phyloP scores from a whole-genome alignment of 2,113 vertebrate genomes.

The Recurvirostra avosetta region DNA sequence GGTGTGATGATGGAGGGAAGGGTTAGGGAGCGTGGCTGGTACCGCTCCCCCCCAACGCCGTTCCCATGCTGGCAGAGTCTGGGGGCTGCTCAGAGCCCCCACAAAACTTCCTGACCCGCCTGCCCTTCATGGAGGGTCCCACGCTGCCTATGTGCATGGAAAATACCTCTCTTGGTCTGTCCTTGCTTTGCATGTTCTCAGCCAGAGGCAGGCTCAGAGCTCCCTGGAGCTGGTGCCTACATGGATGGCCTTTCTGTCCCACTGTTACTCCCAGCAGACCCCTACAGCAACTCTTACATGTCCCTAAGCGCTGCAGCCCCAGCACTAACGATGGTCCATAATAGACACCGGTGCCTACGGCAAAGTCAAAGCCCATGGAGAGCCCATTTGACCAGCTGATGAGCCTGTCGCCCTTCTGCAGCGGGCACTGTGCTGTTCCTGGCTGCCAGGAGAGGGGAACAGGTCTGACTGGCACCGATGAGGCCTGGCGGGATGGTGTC shows the following conservation, averaged over 20 bases:
- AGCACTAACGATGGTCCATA: too few relatives aligned
- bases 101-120: neutral
- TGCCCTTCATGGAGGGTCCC: accelerated
- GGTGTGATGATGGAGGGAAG: accelerated
- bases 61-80: accelerated
- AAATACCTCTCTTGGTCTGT: too few relatives aligned
- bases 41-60: accelerated
- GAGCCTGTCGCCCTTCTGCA: accelerated
- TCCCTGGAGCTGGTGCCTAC: too few relatives aligned
- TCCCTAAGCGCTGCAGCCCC: too few relatives aligned
- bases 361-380: neutral
- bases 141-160: neutral
- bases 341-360: too few relatives aligned
- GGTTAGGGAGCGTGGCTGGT: too few relatives aligned
- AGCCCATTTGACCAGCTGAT: accelerated
- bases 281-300: too few relatives aligned
- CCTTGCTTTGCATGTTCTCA: too few relatives aligned
- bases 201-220: too few relatives aligned
- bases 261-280: too few relatives aligned
- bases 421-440: too few relatives aligned
- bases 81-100: neutral
- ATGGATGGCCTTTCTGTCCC: too few relatives aligned
- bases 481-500: neutral
- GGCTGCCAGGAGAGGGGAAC: neutral
- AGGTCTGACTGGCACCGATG: accelerated